Conservation (phyloP, 2,888 invertebrate genomes). For the Frankliniella intonsa region DNA sequence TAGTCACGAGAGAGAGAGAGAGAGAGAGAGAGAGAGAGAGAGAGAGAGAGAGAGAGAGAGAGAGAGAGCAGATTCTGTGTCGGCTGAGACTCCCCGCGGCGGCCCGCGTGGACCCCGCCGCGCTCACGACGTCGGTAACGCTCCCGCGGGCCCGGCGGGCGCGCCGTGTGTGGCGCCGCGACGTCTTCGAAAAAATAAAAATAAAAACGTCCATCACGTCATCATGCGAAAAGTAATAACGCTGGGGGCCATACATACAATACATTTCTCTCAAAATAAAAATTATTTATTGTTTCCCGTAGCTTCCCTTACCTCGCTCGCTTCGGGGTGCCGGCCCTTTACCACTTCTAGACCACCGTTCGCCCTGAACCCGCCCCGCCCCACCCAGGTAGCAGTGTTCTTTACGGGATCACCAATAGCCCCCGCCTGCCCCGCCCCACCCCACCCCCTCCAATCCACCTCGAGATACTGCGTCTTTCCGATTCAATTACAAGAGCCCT, state of each 20-base stretch:
- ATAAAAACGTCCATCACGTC: too few relatives aligned
- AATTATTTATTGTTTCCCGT: too few relatives aligned
- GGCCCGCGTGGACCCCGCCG: neutral
- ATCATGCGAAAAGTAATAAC: too few relatives aligned
- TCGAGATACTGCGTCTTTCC: neutral
- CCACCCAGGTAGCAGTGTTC: too few relatives aligned
- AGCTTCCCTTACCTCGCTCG: too few relatives aligned
- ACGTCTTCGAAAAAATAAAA: neutral
- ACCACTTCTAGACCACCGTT: too few relatives aligned
- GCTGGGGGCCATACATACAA: too few relatives aligned
- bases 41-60: neutral
- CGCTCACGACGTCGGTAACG: neutral
- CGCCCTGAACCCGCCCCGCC: too few relatives aligned
- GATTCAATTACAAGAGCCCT: neutral
- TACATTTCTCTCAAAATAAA: too few relatives aligned
- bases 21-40: neutral
- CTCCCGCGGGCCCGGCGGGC: neutral
- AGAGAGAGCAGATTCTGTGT: too few relatives aligned
- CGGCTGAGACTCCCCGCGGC: too few relatives aligned
- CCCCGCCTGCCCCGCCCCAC: neutral
- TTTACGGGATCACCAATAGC: neutral
- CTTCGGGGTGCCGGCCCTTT: too few relatives aligned
- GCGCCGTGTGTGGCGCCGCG: slow-evolving; percentile 5
- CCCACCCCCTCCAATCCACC: neutral
- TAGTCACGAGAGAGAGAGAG: neutral